Base-by-base conservation (phyloP, 2,797 vertebrate genomes). In the Dipus sagitta region DNA sequence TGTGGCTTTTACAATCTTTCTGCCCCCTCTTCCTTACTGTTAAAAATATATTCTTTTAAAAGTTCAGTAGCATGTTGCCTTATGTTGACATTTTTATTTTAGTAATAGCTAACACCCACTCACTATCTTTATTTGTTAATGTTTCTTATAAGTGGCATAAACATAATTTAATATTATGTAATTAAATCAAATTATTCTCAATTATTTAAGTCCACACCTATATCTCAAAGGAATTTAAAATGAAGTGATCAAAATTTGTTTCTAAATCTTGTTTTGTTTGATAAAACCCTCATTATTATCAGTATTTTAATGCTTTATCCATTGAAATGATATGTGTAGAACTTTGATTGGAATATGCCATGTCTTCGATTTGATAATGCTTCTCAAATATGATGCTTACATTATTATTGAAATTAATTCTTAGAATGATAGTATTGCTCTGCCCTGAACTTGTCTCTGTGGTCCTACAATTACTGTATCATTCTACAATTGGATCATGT, bases 371-470 rank as follows among this genome's bases (percentile, higher is more conserved):
- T 95, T 95, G 91, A 95, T 96, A 93, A 75, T 62, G 11, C 72
- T 97, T 96, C 65, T 83, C 88, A 91, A 84, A 86, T 94, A 96
- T 30, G 34, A 78, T 94, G 54, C 77, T 87, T 92, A 71, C 88
- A 67, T 83, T 93, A 93, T 91, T 86, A 96, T 15, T 91, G 54
- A 96, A 93, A 86, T 77, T 34, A 95, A 93, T 93, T 92, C 54
- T 96, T 97, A n/a, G 0, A 81, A 89, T 60, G 87, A 3, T 92
- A 10, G 92, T 97, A 95, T 76, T 91, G 90, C 97, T 94, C 70
- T 92, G 38, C 28, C 86, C 32, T 85, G 64, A 70, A 32, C 87
- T 96, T 89, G 38, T 62, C 26, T 96, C 20, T 83, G 0, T 84
- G 86, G 84, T 92, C 86, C 26, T 84, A 88, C n/a, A 78, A 94